These are phyloP conservation scores for Drosophila seguyi DNA, from an alignment of 1,140 invertebrate genomes.

Conservation along the genomic window DNA sequence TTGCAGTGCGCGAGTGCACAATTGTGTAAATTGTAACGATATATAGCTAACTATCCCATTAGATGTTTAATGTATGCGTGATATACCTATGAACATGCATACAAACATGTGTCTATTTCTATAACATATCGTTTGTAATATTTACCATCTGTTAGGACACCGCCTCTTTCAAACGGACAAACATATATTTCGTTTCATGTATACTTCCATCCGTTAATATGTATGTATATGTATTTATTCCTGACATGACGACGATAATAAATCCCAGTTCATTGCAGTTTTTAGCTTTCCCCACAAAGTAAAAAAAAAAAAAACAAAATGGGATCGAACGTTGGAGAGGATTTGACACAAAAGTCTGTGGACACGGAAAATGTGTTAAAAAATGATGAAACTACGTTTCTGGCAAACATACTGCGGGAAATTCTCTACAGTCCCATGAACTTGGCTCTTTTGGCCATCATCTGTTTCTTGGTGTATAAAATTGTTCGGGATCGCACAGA, in stretches of 20 bases:
- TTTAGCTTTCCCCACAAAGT: not conserved
- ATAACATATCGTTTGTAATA: slow-evolving; percentile 4
- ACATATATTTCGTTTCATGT: slow-evolving; percentile 19
- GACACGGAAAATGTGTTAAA: slow-evolving; percentile 7
- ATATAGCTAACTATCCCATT: slow-evolving; percentile 8
- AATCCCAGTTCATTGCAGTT: slow-evolving; percentile 1
- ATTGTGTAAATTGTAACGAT: slow-evolving; percentile 13
- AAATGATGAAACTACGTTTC: slow-evolving; percentile 59
- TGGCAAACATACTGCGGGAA: slow-evolving; percentile 88
- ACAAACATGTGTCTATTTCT: not conserved
- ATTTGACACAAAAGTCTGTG: slow-evolving; percentile 8
- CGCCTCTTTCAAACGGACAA: slow-evolving; percentile 9
- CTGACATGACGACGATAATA: not conserved
- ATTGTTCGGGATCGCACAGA: slow-evolving; percentile 89
- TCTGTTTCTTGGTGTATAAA: slow-evolving; percentile 94
- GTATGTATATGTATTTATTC: slow-evolving; percentile 9
- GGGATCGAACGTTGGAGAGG: slow-evolving; percentile 21
- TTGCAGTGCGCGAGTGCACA: slow-evolving; percentile 13
- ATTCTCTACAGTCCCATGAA: slow-evolving; percentile 92
- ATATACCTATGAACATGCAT: slow-evolving; percentile 10
- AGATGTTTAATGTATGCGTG: not conserved
- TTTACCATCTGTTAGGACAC: slow-evolving; percentile 21
- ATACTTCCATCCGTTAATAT: slow-evolving; percentile 6
- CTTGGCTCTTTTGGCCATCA: slow-evolving; percentile 90
- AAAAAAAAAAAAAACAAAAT: not conserved